Percentiles rank a stretch among this genome's conserved stretches.
phyloP scores from a whole-genome alignment of 2,113 vertebrate species.

The Synchiropus splendidus region DNA sequence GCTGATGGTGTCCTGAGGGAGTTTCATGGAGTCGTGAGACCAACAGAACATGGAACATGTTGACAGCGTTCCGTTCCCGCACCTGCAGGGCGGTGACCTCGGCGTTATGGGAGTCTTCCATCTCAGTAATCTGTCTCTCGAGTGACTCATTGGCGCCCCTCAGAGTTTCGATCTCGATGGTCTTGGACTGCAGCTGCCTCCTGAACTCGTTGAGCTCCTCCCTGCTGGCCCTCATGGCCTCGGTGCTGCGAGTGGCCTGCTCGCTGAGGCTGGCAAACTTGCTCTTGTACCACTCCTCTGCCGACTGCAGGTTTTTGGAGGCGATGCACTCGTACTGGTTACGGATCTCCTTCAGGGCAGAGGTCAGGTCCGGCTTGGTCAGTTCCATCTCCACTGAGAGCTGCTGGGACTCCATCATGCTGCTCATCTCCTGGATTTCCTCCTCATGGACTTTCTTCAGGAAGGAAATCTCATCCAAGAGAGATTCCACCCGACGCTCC shows the following conservation, averaged over 20 bases:
- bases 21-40: no score
- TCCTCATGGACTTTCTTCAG: slow-evolving; percentile 76
- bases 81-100: slow-evolving; percentile 79
- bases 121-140: slow-evolving; percentile 81
- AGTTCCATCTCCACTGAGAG: slow-evolving; percentile 66
- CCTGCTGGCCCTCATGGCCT: slow-evolving; percentile 77
- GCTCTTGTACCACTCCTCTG: slow-evolving; percentile 84
- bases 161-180: slow-evolving; percentile 80
- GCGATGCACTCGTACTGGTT: slow-evolving; percentile 79
- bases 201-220: slow-evolving; percentile 84
- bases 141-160: slow-evolving; percentile 80
- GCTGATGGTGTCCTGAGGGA: slow-evolving; percentile 71
- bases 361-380: slow-evolving; percentile 74
- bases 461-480: slow-evolving; percentile 76
- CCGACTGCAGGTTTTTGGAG: slow-evolving; percentile 81
- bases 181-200: slow-evolving; percentile 83
- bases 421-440: slow-evolving; percentile 76
- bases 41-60: no score
- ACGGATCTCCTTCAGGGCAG: slow-evolving; percentile 81
- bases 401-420: slow-evolving; percentile 70
- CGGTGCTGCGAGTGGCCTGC: slow-evolving; percentile 77
- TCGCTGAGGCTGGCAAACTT: slow-evolving; percentile 78
- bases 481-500: slow-evolving; percentile 73
- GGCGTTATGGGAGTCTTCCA: slow-evolving; percentile 75
- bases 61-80: not conserved